These are phyloP conservation scores for Aplochiton taeniatus DNA, from an alignment of 2,797 vertebrate species.

Conservation along the genomic window DNA sequence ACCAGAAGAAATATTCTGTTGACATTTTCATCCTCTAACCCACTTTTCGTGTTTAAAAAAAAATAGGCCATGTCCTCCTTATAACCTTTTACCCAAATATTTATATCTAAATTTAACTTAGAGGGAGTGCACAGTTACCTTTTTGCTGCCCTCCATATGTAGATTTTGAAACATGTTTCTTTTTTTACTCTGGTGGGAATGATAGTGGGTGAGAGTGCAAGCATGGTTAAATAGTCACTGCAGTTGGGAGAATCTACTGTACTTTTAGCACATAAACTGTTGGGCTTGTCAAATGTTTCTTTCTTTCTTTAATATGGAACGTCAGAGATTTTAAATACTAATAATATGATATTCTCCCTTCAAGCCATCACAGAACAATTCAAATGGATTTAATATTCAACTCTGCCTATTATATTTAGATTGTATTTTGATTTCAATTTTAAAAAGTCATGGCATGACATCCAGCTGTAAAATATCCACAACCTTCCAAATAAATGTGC, in stretches of 20 bases:
- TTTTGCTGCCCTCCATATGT: slow-evolving; percentile 11
- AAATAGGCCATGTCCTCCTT: slow-evolving; percentile 17
- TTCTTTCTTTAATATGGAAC: slow-evolving; percentile 3
- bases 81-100: slow-evolving; percentile 15
- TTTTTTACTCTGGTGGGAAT: background rate
- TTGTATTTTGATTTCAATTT: too few species aligned
- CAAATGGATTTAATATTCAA: background rate
- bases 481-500: too few species aligned
- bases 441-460: too few species aligned
- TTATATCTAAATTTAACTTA: slow-evolving; percentile 36
- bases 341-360: background rate
- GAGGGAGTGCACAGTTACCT: slow-evolving; percentile 43
- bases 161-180: background rate
- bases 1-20: too few species aligned
- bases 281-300: background rate
- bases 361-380: background rate
- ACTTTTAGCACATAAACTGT: background rate
- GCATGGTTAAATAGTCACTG: background rate
- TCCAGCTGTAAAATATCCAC: too few species aligned
- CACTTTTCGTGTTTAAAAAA: too few species aligned
- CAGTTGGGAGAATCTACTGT: background rate
- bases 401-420: background rate
- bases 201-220: background rate
- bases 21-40: too few species aligned
- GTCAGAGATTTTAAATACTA: background rate